phyloP scores from a whole-genome alignment of 2,888 invertebrate species.

The Eudasyphora cyanicolor region DNA sequence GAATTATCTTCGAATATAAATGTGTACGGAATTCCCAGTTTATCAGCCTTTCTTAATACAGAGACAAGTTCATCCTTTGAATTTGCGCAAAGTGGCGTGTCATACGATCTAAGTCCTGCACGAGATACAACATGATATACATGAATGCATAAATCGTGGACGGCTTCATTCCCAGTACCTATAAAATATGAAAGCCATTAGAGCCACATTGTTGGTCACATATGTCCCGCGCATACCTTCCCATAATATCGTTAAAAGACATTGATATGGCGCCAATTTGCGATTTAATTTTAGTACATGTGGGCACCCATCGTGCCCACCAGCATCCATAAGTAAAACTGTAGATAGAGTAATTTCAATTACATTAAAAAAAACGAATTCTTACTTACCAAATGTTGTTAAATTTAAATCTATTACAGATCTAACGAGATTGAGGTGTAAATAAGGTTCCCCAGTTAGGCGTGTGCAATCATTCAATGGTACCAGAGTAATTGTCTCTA shows the following conservation, averaged over 20 bases:
- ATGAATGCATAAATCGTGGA: constrained; percentile 82
- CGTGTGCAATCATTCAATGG: constrained; percentile 68
- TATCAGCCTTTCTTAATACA: constrained; percentile 63
- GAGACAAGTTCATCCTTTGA: constrained; percentile 62
- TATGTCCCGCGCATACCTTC: constrained; percentile 76
- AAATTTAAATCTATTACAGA: constrained; percentile 74
- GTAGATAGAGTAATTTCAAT: not conserved
- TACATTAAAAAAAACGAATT: not conserved
- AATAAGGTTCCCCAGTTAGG: constrained; percentile 67
- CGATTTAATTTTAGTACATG: constrained; percentile 81
- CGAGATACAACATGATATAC: constrained; percentile 81
- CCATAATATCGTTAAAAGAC: constrained; percentile 83
- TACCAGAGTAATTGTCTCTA: constrained; percentile 83
- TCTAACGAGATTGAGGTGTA: constrained; percentile 72
- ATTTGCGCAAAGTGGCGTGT: constrained; percentile 71
- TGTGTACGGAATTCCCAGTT: constrained; percentile 86
- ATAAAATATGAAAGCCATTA: constrained; percentile 12
- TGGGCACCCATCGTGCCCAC: constrained; percentile 81
- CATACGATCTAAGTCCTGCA: constrained; percentile 78
- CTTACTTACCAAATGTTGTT: constrained; percentile 72
- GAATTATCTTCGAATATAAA: constrained; percentile 86
- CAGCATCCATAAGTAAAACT: constrained; percentile 80
- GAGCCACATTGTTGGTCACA: not conserved
- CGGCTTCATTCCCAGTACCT: constrained; percentile 75
- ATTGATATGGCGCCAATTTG: constrained; percentile 88